phyloP scores from a whole-genome alignment of 2,797 vertebrate genomes.

The Carapus acus region DNA sequence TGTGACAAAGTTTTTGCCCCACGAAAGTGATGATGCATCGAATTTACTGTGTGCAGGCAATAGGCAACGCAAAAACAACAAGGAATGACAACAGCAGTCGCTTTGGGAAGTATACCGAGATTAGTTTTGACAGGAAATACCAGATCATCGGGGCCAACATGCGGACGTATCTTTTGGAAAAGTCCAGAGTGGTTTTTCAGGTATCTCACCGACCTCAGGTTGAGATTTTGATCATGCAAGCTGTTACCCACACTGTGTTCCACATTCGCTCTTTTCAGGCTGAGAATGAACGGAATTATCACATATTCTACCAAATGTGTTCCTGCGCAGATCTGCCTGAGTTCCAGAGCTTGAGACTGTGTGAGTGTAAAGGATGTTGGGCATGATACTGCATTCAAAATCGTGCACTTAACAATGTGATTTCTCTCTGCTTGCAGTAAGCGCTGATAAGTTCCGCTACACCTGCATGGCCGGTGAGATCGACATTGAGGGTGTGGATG shows the following conservation, averaged over 20 bases:
- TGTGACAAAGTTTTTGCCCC: too few relatives aligned
- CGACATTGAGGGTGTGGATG: conserved; percentile 84
- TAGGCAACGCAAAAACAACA: conserved; percentile 98
- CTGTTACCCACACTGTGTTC: not conserved
- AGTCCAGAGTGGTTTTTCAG: conserved; percentile 97
- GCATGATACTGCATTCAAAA: not conserved
- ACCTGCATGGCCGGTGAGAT: conserved; percentile 81
- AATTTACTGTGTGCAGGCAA: conserved; percentile 71
- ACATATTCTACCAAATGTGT: conserved; percentile 98
- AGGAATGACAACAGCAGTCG: conserved; percentile 98
- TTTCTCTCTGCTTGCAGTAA: conserved; percentile 63
- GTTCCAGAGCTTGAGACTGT: conserved; percentile 82
- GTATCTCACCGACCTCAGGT: too few relatives aligned
- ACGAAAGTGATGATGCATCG: too few relatives aligned
- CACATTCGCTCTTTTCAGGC: conserved; percentile 75
- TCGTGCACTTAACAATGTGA: not conserved
- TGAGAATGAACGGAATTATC: conserved; percentile 95
- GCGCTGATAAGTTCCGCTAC: conserved; percentile 86
- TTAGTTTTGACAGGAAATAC: conserved; percentile 87
- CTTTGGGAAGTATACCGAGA: conserved; percentile 98
- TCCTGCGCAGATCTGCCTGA: conserved; percentile 82
- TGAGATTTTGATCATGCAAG: too few relatives aligned
- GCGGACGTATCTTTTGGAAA: conserved; percentile 96
- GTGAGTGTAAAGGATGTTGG: conserved; percentile 67
- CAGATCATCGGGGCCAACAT: conserved; percentile 96